Conservation (phyloP, 2,113 vertebrate species). For the Lasiurus borealis region DNA sequence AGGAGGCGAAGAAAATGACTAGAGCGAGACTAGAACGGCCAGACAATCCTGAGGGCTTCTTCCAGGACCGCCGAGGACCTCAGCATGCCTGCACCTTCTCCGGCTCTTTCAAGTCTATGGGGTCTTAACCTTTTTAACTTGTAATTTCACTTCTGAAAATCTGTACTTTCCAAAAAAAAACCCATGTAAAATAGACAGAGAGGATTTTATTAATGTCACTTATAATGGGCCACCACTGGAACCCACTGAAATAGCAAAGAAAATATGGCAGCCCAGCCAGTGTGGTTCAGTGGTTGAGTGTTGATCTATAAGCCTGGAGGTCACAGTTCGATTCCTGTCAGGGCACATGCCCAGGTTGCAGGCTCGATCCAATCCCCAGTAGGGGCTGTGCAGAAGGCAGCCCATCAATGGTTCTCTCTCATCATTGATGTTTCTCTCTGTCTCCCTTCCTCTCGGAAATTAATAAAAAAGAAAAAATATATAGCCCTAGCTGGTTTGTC, state of each 20-base stretch:
- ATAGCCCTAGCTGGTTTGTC: no score
- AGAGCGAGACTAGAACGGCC: neutral
- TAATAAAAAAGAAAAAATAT: no score
- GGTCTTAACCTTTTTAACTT: neutral
- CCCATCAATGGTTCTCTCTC: no score
- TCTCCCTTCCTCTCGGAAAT: no score
- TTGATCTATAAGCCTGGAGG: no score
- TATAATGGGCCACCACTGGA: slow-evolving; percentile 1
- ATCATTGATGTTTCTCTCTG: no score
- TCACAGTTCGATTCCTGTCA: no score
- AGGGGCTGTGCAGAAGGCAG: no score
- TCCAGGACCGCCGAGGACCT: neutral
- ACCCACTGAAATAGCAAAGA: slow-evolving; percentile 40
- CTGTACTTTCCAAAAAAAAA: neutral
- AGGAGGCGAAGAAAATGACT: neutral
- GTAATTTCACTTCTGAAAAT: slow-evolving; percentile 61
- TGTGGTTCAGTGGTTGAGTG: no score
- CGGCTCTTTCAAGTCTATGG: neutral
- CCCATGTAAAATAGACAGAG: slow-evolving; percentile 15
- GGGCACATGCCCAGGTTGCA: no score
- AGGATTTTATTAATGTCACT: neutral
- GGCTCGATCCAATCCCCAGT: no score
- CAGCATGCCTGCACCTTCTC: neutral
- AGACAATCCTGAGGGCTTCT: neutral
- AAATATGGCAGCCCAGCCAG: neutral